Conservation (phyloP, 2,113 vertebrate species). For the Nansenia antarctica region DNA sequence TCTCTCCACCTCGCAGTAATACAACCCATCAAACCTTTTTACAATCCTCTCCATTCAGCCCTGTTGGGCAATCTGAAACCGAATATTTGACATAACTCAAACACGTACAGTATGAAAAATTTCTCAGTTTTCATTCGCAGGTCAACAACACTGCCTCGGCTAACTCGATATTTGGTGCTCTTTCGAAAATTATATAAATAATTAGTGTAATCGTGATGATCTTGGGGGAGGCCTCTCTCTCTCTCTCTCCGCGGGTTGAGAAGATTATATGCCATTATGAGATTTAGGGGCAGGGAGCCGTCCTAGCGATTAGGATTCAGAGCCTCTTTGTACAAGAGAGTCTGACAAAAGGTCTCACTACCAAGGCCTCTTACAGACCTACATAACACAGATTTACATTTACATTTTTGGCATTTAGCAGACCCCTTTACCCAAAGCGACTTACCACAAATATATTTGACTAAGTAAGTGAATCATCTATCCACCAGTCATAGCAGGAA, state of each 20-base stretch:
- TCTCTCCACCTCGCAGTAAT: conserved; percentile 50
- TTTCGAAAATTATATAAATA: conserved; percentile 58
- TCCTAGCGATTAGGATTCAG: conserved; percentile 37
- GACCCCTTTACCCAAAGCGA: too few species aligned
- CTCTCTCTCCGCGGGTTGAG: conserved; percentile 24
- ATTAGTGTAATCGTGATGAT: conserved; percentile 53
- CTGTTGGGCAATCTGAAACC: conserved; percentile 60
- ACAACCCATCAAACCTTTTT: conserved; percentile 64
- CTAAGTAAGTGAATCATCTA: too few species aligned
- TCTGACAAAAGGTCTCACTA: conserved; percentile 34
- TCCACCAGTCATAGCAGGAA: too few species aligned
- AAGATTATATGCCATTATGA: conserved; percentile 48
- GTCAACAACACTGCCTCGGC: conserved; percentile 36
- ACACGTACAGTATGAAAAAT: conserved; percentile 25
- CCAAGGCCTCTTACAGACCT: conserved; percentile 17
- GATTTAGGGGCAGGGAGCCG: conserved; percentile 44
- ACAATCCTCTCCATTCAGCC: conserved; percentile 56
- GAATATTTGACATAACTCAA: conserved; percentile 57
- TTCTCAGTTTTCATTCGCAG: conserved; percentile 35
- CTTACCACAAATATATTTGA: too few species aligned
- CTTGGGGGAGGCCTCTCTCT: conserved; percentile 24
- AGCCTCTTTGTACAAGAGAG: neutral
- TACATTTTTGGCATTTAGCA: too few species aligned
- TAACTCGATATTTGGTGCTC: conserved; percentile 43
- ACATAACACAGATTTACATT: too few species aligned